Percentiles rank a stretch among this genome's conserved stretches.
These are phyloP conservation scores for Syngnathus typhle DNA, from an alignment of 2,113 vertebrate genomes.

Conservation along the genomic window DNA sequence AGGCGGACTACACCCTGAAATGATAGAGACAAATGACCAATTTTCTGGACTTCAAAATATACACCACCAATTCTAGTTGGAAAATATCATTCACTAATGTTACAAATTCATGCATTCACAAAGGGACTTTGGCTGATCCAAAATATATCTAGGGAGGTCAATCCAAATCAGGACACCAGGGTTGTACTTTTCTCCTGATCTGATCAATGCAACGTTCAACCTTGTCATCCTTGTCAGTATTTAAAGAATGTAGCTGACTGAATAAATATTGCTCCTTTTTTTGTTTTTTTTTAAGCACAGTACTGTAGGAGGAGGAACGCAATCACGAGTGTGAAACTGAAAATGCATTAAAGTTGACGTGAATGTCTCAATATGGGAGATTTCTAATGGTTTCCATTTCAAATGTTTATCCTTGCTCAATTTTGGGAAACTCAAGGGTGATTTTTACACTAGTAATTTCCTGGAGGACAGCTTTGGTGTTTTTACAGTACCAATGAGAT, in stretches of 20 bases:
- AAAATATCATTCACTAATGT: no score
- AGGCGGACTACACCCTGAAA: no score
- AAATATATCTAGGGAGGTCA: background rate
- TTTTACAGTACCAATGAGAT: background rate
- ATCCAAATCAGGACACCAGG: background rate
- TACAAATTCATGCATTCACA: no score
- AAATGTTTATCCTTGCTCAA: slow-evolving; percentile 4
- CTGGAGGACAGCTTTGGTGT: background rate
- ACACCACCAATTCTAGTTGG: no score
- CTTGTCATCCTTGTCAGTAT: slow-evolving; percentile 11
- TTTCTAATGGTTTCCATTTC: background rate
- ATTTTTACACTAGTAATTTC: slow-evolving; percentile 3
- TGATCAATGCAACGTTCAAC: slow-evolving; percentile 12
- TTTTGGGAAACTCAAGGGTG: slow-evolving; percentile 2
- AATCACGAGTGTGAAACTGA: background rate
- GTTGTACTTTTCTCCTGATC: slow-evolving; percentile 16
- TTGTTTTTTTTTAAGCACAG: slow-evolving; percentile 1
- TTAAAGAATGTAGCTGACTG: slow-evolving; percentile 10
- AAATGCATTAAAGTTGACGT: background rate
- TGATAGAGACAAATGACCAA: no score
- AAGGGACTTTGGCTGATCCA: no score
- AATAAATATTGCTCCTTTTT: background rate
- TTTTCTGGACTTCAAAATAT: no score
- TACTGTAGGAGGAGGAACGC: slow-evolving; percentile 1
- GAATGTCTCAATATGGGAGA: background rate